Percentiles rank a stretch among this genome's conserved stretches.
Evolutionary conservation across 2,888 invertebrate genomes (phyloP).

Genomic region (Ferdinandea cuprea): DNA sequence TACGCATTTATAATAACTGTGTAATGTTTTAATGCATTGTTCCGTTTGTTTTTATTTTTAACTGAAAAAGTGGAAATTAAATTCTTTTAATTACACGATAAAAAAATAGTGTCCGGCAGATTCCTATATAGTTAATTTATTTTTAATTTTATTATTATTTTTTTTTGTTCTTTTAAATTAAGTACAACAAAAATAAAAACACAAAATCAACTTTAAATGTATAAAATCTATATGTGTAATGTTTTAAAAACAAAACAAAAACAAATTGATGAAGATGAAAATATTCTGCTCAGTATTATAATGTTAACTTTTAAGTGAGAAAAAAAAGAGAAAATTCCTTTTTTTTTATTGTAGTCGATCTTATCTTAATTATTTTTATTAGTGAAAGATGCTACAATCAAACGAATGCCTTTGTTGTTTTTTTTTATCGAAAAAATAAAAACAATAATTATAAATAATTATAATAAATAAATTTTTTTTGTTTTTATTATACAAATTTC

Average conservation of each 20-base stretch:
- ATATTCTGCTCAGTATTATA: conserved; percentile 83
- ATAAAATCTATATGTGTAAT: conserved; percentile 49
- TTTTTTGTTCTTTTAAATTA: conserved; percentile 63
- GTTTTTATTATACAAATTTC: conserved; percentile 42
- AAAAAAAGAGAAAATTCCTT: conserved; percentile 46
- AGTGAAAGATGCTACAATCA: conserved; percentile 43
- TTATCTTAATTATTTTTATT: conserved; percentile 37
- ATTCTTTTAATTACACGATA: conserved; percentile 58
- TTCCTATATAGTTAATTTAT: conserved; percentile 75
- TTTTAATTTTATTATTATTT: conserved; percentile 42
- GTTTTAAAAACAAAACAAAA: conserved; percentile 51
- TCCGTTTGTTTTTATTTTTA: conserved; percentile 39
- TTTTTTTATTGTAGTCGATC: conserved; percentile 47
- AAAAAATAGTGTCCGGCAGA: conserved; percentile 57
- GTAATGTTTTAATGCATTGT: conserved; percentile 50
- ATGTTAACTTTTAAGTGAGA: conserved; percentile 81
- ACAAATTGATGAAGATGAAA: conserved; percentile 67
- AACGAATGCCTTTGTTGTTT: conserved; percentile 67
- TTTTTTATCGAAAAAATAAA: conserved; percentile 63
- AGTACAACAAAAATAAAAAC: conserved; percentile 39
- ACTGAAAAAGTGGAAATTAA: conserved; percentile 52
- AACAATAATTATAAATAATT: conserved; percentile 7
- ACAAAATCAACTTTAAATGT: conserved; percentile 50
- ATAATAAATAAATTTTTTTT: conserved; percentile 15
- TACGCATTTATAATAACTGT: neutral